Conservation (phyloP, 2,888 invertebrate genomes). For the Sinohyriopsis cumingii region DNA sequence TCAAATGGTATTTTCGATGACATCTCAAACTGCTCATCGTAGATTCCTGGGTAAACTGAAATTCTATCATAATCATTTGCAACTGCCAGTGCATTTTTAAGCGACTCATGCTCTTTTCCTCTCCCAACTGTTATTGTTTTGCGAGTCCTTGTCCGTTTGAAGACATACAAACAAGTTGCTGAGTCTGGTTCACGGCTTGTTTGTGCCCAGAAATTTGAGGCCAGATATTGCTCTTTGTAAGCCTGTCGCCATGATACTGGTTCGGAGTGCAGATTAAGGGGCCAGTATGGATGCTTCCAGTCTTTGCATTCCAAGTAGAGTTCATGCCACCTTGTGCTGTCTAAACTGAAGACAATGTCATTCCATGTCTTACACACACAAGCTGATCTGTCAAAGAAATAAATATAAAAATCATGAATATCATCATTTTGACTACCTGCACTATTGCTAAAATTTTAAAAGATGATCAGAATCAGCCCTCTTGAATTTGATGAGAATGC, state of each 20-base stretch:
- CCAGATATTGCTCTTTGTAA: conserved; percentile 54
- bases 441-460: too few relatives aligned
- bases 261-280: conserved; percentile 51
- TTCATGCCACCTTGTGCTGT: conserved; percentile 58
- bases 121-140: conserved; percentile 62
- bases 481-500: too few relatives aligned
- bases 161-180: conserved; percentile 49
- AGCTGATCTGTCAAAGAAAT: conserved; percentile 26
- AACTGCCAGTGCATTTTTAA: conserved; percentile 59
- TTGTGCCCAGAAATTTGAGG: conserved; percentile 54
- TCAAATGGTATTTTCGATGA: conserved; percentile 66
- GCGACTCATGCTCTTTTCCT: conserved; percentile 48
- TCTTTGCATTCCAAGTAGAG: conserved; percentile 54
- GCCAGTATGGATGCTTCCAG: conserved; percentile 66
- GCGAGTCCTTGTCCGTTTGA: conserved; percentile 45
- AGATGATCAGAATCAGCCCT: too few relatives aligned
- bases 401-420: too few relatives aligned
- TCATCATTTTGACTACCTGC: too few relatives aligned
- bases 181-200: conserved; percentile 34
- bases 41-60: conserved; percentile 63
- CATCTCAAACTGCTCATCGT: conserved; percentile 68
- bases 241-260: conserved; percentile 62
- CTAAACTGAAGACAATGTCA: conserved; percentile 57
- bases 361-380: conserved; percentile 64
- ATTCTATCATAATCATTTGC: conserved; percentile 63